Evolutionary conservation across 1,140 invertebrate species (phyloP), one percentile per base, ranked within the genome.

Genomic region (Ostrea edulis): DNA sequence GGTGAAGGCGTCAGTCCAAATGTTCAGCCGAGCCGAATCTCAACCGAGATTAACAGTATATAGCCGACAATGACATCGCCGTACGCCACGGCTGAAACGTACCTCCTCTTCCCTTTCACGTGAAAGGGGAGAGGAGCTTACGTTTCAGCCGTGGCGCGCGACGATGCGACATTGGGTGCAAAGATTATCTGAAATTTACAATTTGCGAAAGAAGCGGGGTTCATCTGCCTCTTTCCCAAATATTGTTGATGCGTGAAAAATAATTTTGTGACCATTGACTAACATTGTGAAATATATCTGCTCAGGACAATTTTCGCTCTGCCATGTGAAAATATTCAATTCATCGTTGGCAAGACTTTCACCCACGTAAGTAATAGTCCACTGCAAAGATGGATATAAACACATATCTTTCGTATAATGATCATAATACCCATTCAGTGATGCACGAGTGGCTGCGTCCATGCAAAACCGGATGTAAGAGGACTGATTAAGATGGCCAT

Each of bases 351-450:
- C 86, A 9, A 51, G 25, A 62, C 86, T 81, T 77, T 89, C 88
- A 2, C 86, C 88, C 2, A 85, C 55, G 51, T 86, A 89, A 20
- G 55, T 77, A 4, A 81, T 85, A 12, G 81, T 52, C 17, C 84
- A 53, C 20, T 82, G 52, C 35, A 84, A 22, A 12, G 86, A 44
- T 7, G 83, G 65, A 85, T 58, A 89, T 35, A 35, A 65, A 65
- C 88, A 89, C 88, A 89, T 89, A 29, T 89, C 88, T 4, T 44
- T 44, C n/a, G 84, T 85, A 51, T 29, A 89, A 22, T 82, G 65
- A 7, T 65, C 82, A 53, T 84, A 85, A 52, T 85, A 53, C 14
- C 88, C 88, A 12, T 25, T 25, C 44, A 58, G 44, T 9, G 83
- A 22, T 9, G 88, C 88, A n/a, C 54, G 55, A 3, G 88, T 85